Conservation (phyloP, 2,113 vertebrate species). For the Rallus limicola region DNA sequence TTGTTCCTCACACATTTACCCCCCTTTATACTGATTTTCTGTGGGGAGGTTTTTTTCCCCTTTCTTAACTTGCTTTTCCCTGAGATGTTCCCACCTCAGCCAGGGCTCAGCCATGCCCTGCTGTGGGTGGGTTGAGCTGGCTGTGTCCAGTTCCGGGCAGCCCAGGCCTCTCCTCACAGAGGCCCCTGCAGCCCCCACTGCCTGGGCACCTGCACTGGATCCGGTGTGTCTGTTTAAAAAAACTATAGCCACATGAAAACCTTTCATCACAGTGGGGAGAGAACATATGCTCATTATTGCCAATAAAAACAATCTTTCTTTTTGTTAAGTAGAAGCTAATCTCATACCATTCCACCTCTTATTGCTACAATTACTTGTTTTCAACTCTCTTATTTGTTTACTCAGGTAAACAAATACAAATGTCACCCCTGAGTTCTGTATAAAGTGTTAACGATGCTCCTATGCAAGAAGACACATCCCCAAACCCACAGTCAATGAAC, state of each 20-base stretch:
- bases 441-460: neutral
- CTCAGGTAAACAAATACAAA: neutral
- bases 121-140: rapidly evolving
- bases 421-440: neutral
- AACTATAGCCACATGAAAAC: neutral
- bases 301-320: neutral
- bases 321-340: neutral
- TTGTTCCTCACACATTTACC: neutral
- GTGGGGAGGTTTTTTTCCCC: neutral
- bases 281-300: neutral
- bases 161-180: no score
- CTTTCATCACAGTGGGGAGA: neutral
- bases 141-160: no score
- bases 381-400: neutral
- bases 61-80: neutral
- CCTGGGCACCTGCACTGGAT: neutral
- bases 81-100: rapidly evolving
- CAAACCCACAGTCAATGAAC: neutral
- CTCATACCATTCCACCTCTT: neutral
- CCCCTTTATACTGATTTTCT: neutral
- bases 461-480: neutral
- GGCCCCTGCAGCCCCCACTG: no score
- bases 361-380: neutral
- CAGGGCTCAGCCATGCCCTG: neutral
- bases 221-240: neutral